Percentiles rank a stretch among this genome's conserved stretches.
These are phyloP conservation scores for Hydropotes inermis DNA, from an alignment of 2,113 vertebrate species.

Conservation along the genomic window DNA sequence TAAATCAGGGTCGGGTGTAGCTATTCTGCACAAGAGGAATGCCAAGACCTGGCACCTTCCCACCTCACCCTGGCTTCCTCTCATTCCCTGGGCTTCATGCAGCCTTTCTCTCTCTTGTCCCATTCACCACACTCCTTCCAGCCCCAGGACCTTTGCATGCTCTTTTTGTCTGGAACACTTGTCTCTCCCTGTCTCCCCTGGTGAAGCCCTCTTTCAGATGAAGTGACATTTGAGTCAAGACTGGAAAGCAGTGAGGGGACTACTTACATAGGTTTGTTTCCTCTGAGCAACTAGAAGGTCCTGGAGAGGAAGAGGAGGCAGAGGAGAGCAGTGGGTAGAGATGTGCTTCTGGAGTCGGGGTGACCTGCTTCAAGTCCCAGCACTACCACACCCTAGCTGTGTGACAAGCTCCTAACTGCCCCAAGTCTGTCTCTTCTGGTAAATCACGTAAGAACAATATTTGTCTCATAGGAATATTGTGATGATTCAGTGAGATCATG, in stretches of 20 bases:
- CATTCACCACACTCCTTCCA: not conserved
- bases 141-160: not conserved
- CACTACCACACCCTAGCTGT: not conserved
- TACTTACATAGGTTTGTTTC: not conserved
- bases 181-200: not conserved
- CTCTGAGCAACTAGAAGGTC: not conserved
- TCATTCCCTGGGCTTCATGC: not conserved
- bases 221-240: not conserved
- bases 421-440: not conserved
- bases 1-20: not conserved
- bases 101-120: not conserved
- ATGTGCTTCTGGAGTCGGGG: not conserved
- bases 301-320: not conserved
- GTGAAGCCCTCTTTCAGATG: not conserved
- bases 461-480: not conserved
- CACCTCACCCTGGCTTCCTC: not conserved
- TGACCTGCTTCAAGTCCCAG: not conserved
- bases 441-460: not conserved
- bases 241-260: not conserved
- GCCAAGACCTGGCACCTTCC: not conserved
- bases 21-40: not conserved
- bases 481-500: not conserved
- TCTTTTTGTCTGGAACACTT: not conserved
- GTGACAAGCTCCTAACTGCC: not conserved
- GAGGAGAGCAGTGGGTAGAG: not conserved